Conservation (phyloP, 2,888 invertebrate species). For the Cephalotes varians region DNA sequence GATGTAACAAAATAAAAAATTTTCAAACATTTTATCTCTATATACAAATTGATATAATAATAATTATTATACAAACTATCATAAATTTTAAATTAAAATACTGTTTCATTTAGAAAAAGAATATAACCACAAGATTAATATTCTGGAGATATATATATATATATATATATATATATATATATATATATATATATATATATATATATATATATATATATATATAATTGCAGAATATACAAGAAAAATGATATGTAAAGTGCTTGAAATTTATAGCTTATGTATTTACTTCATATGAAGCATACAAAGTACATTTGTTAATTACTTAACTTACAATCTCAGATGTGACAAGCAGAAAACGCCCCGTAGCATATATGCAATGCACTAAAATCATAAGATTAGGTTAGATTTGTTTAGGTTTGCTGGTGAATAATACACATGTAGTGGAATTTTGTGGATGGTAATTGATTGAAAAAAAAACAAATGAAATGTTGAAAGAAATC, state of each 20-base stretch:
- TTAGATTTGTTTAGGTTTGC: neutral
- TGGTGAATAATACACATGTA: neutral
- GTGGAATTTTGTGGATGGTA: too few relatives aligned
- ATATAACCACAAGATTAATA: neutral
- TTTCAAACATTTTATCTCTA: neutral
- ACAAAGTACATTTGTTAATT: neutral
- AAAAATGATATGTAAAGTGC: neutral
- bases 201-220: neutral
- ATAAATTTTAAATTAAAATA: neutral
- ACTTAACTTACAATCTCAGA: neutral
- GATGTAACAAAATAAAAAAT: neutral
- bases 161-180: neutral
- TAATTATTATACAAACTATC: neutral
- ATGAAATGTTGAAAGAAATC: neutral
- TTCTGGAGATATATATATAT: neutral
- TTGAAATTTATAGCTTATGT: neutral
- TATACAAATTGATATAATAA: neutral
- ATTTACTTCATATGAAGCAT: neutral
- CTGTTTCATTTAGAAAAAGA: neutral
- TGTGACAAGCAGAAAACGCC: neutral
- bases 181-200: neutral
- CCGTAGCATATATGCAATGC: neutral
- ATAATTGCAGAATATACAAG: neutral
- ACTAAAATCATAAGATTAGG: neutral
- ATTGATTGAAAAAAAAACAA: neutral